A percentile compares a stretch with the other conserved stretches of the same genome.
Evolutionary conservation across 2,797 vertebrate genomes (phyloP).

Genomic region (Botia kubotai): DNA sequence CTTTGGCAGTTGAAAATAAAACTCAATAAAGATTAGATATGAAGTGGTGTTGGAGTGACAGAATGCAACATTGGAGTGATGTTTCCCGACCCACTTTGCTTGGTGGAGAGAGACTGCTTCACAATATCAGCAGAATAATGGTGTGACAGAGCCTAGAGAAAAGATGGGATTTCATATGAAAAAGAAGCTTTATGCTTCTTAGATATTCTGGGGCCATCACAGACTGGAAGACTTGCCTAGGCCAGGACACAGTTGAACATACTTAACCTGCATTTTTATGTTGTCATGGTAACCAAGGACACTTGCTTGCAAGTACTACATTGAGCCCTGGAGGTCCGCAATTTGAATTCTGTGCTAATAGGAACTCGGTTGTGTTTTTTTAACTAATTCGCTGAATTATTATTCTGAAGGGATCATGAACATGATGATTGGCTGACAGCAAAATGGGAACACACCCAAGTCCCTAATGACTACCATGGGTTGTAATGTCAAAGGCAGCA

Average conservation of each 20-base stretch:
- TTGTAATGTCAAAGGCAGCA: no score
- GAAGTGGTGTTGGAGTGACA: constrained; percentile 62
- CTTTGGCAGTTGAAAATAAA: constrained; percentile 58
- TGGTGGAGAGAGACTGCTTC: constrained; percentile 50
- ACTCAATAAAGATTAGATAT: constrained; percentile 61
- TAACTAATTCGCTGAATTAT: neutral
- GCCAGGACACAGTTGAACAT: neutral
- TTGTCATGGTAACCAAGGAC: neutral
- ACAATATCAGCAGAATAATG: constrained; percentile 52
- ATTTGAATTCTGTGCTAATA: neutral
- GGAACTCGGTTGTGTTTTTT: neutral
- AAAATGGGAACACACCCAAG: no score
- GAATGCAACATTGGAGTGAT: constrained; percentile 60
- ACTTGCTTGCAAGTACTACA: neutral
- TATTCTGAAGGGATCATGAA: no score
- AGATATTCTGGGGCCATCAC: neutral
- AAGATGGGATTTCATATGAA: constrained; percentile 48
- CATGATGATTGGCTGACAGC: no score
- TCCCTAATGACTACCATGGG: no score
- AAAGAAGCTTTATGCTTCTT: constrained; percentile 14
- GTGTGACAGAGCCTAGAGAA: constrained; percentile 31
- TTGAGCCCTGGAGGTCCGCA: neutral
- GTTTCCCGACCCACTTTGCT: constrained; percentile 39
- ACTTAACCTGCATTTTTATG: neutral
- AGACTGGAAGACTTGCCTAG: no score